phyloP scores from a whole-genome alignment of 2,113 vertebrate species.

The Muscicapa adusta region DNA sequence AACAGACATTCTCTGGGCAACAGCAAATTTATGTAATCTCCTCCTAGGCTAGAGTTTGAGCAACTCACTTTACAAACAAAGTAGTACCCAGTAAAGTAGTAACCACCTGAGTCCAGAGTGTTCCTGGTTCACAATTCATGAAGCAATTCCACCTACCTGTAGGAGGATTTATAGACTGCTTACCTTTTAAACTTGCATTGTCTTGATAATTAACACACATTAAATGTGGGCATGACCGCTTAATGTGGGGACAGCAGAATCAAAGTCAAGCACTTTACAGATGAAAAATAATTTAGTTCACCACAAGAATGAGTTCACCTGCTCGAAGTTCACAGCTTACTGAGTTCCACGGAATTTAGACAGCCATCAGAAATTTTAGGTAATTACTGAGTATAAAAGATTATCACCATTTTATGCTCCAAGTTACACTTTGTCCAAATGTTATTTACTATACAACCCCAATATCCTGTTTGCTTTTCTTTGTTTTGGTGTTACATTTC shows the following conservation, averaged over 20 bases:
- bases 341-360: neutral
- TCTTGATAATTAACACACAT: slow-evolving; percentile 48
- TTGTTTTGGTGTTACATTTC: neutral
- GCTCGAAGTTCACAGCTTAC: neutral
- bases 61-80: slow-evolving; percentile 14
- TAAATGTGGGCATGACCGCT: neutral
- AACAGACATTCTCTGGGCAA: neutral
- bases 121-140: slow-evolving; percentile 35
- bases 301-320: neutral
- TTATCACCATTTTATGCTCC: neutral
- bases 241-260: neutral
- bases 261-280: neutral
- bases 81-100: neutral
- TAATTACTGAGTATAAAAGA: neutral
- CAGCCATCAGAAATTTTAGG: neutral
- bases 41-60: neutral
- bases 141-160: slow-evolving; percentile 18
- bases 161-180: slow-evolving; percentile 55
- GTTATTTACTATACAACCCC: neutral
- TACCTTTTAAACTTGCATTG: slow-evolving; percentile 33
- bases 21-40: neutral
- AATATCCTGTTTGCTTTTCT: neutral
- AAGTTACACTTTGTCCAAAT: neutral
- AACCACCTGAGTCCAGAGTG: slow-evolving; percentile 45
- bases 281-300: neutral